Evolutionary conservation across 2,113 vertebrate genomes (phyloP).

Genomic region (Siniperca chuatsi): DNA sequence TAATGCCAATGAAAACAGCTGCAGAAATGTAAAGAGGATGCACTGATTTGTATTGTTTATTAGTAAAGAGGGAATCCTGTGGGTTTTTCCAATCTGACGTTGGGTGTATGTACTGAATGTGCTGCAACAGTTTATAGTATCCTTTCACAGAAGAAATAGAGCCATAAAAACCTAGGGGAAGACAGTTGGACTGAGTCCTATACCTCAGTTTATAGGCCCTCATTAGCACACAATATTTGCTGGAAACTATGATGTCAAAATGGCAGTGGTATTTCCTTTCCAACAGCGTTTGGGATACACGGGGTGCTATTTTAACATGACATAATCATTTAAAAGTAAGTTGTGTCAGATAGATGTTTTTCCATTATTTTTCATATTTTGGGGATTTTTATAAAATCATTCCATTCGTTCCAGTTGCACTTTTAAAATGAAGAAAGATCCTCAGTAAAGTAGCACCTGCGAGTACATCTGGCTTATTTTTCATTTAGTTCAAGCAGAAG

Average conservation of each 20-base stretch:
- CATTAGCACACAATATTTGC: conserved; percentile 70
- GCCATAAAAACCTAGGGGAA: conserved; percentile 66
- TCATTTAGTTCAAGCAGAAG: conserved; percentile 12
- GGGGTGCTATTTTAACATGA: background rate
- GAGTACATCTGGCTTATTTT: conserved; percentile 6
- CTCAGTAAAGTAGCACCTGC: background rate
- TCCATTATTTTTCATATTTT: conserved; percentile 6
- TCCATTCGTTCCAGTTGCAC: background rate
- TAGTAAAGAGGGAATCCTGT: conserved; percentile 54
- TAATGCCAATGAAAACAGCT: conserved; percentile 16
- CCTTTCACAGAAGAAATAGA: conserved; percentile 62
- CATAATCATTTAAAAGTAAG: background rate
- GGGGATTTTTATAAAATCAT: background rate
- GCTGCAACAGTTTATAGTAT: conserved; percentile 57
- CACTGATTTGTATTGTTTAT: conserved; percentile 29
- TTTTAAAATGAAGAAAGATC: background rate
- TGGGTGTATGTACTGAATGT: conserved; percentile 17
- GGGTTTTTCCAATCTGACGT: conserved; percentile 30
- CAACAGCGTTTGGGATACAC: conserved; percentile 23
- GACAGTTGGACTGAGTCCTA: conserved; percentile 54
- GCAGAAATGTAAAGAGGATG: background rate
- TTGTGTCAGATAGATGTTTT: conserved; percentile 1
- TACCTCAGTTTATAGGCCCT: conserved; percentile 68
- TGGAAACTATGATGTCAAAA: conserved; percentile 72
- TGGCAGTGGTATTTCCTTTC: conserved; percentile 31